Base-by-base conservation (phyloP, 2,888 invertebrate species). In the Helleia helle region DNA sequence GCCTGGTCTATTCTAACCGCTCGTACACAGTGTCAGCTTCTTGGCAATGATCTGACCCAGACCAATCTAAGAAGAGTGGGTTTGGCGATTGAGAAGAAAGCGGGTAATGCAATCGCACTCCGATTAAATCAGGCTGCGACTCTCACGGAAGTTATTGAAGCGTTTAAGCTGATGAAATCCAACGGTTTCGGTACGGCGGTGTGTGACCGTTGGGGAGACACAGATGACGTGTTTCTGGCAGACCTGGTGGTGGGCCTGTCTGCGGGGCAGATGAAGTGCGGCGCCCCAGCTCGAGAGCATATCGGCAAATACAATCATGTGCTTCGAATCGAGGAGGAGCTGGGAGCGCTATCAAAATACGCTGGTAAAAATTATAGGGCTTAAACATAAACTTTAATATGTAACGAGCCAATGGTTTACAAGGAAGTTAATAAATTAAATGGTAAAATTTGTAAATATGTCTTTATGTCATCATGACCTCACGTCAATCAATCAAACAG, bases 101-200 rank as follows among this genome's bases (percentile, higher is more conserved):
- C 98, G 4, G 97, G 97, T 79, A 98, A 99, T 77, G 91, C 96
- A 52, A 84, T 97, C 37, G 87, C 96, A 40, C 80, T 99, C 59
- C 96, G 99, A 76, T 92, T 99, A 27, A 99, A 99, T 81, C 99
- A 99, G 87, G 96, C 99, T 51, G 99, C 98, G 28, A 93, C 95
- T 3, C 91, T 99, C 4, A 94, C 96, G 14, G 99, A 99, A 74
- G 90, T 98, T n/a, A 97, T 99, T 56, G 89, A 94, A 54, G 96
- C 96, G 44, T 97, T 93, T 62, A 89, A 99, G 50, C 77, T 99
- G 47, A 76, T 99, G 56, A 99, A 98, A 83, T 92, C 96, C 7
- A 99, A 97, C 79, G 97, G 97, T 80, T 97, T 99, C 59, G 99
- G 99, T 1, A 47, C 68, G 1, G 51, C 67, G 2, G 68, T 79